Percentiles rank a stretch among this genome's conserved stretches.
Evolutionary conservation across 2,797 vertebrate species (phyloP).

Genomic region (Danionella dracula): DNA sequence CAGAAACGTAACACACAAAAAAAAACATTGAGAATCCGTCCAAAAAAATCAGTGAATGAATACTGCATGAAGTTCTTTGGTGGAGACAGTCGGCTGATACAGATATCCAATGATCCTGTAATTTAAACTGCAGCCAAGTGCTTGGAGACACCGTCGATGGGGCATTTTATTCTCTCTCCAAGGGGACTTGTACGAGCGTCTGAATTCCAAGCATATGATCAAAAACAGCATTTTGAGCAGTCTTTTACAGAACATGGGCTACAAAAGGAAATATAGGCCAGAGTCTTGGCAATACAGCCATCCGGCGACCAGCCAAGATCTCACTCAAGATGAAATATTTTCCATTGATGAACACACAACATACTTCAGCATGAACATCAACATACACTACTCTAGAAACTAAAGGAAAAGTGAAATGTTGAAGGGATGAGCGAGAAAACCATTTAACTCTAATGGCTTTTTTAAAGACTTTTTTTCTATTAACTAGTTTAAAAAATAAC

Average conservation of each 20-base stretch:
- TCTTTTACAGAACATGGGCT: constrained; percentile 27
- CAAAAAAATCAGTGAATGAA: background rate
- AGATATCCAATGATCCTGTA: background rate
- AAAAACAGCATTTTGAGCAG: constrained; percentile 17
- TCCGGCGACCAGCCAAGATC: constrained; percentile 36
- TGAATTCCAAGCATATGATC: constrained; percentile 21
- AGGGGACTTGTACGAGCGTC: background rate
- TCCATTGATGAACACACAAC: constrained; percentile 40
- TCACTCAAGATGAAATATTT: constrained; percentile 41
- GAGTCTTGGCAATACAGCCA: constrained; percentile 39
- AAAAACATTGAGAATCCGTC: background rate
- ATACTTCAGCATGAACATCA: too few species aligned
- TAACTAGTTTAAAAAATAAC: too few species aligned
- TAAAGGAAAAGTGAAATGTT: too few species aligned
- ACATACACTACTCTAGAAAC: too few species aligned
- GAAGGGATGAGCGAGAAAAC: too few species aligned
- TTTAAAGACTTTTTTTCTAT: too few species aligned
- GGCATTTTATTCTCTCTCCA: constrained; percentile 1
- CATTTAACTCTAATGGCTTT: too few species aligned
- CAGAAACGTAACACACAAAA: too few species aligned
- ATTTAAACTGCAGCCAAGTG: constrained; percentile 1
- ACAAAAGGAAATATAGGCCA: constrained; percentile 37
- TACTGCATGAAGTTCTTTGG: background rate
- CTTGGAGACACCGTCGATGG: background rate
- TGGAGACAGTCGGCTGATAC: background rate